Evolutionary conservation across 2,888 invertebrate species (phyloP).

Genomic region (Drosophila emarginata): DNA sequence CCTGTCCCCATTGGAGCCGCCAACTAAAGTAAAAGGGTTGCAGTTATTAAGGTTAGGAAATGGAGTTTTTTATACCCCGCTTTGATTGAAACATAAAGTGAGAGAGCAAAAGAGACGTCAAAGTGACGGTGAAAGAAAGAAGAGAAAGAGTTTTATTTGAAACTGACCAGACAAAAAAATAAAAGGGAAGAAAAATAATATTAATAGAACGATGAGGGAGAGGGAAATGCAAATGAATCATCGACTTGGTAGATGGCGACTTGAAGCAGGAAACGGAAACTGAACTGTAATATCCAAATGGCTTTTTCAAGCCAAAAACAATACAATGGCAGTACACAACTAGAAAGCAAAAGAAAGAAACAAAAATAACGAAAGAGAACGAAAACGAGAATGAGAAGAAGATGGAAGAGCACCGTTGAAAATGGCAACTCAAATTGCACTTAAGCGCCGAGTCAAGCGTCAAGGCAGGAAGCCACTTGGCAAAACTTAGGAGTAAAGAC

Average conservation of each 20-base stretch:
- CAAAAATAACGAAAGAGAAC: not conserved
- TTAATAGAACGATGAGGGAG: not conserved
- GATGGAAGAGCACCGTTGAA: constrained; percentile 43
- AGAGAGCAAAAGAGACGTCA: constrained; percentile 1
- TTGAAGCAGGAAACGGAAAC: constrained; percentile 76
- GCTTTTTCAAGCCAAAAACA: constrained; percentile 32
- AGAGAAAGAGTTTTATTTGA: too few relatives aligned
- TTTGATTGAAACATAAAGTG: constrained; percentile 58
- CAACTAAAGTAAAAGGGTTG: constrained; percentile 20
- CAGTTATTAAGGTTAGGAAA: not conserved
- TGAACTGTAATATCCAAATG: constrained; percentile 44
- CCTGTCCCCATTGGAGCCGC: not conserved
- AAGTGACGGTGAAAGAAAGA: too few relatives aligned
- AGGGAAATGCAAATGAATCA: constrained; percentile 53
- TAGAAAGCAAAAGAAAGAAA: constrained; percentile 23
- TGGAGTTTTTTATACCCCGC: constrained; percentile 10
- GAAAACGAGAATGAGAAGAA: not conserved
- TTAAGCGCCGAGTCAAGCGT: constrained; percentile 72
- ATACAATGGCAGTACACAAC: constrained; percentile 53
- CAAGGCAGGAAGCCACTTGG: constrained; percentile 69
- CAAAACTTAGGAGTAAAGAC: constrained; percentile 48
- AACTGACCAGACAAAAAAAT: constrained; percentile 13
- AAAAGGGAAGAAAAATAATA: constrained; percentile 7
- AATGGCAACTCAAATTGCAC: constrained; percentile 74
- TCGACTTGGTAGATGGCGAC: constrained; percentile 26